Percentiles rank a stretch among this genome's conserved stretches.
Evolutionary conservation across 2,113 vertebrate genomes (phyloP).

Genomic region (Carlito syrichta): DNA sequence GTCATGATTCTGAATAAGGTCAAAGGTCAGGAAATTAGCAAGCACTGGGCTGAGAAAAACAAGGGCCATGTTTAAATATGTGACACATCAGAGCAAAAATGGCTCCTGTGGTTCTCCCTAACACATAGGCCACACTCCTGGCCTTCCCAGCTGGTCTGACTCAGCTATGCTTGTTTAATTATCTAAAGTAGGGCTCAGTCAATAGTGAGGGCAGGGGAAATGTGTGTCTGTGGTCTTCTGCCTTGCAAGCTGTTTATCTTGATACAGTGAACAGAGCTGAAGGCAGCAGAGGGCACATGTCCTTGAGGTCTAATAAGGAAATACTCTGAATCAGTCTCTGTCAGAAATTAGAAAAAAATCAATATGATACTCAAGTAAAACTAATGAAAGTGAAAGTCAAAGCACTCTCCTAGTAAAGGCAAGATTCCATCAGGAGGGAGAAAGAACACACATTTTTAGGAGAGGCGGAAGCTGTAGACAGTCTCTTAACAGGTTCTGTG

Average conservation of each 20-base stretch:
- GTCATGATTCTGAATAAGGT: background rate
- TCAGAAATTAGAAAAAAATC: background rate
- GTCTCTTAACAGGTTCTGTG: background rate
- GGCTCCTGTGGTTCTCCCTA: background rate
- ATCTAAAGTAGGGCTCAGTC: background rate
- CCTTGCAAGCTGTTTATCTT: background rate
- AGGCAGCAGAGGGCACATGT: background rate
- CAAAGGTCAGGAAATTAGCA: background rate
- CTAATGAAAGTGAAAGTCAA: background rate
- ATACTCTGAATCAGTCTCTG: background rate
- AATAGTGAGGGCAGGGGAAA: fast-evolving
- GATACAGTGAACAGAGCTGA: no score
- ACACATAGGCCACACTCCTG: background rate
- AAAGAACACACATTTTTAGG: background rate
- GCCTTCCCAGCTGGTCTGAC: background rate
- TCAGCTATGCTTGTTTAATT: background rate
- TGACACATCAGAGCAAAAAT: background rate
- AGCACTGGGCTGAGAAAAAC: background rate
- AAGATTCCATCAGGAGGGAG: background rate
- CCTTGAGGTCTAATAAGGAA: background rate
- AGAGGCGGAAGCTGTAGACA: no score
- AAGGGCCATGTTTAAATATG: fast-evolving
- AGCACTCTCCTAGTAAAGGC: background rate
- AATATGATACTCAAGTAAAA: background rate
- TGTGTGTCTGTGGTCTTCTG: fast-evolving